Base-by-base conservation (phyloP, 2,888 invertebrate species). In the Trileptium ribeirensis region DNA sequence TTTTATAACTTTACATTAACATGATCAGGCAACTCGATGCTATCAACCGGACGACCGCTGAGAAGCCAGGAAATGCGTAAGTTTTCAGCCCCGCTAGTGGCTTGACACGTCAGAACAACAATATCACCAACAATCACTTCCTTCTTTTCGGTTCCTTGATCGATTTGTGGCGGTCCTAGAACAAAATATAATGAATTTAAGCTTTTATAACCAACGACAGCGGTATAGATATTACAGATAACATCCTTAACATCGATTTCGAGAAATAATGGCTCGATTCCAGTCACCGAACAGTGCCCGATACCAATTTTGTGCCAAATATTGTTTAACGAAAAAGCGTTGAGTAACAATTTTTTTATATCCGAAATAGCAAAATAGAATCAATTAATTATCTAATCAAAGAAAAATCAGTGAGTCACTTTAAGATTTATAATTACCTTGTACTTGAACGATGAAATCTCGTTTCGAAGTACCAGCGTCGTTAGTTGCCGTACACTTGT, bases 401-500 rank as follows among this genome's bases (percentile, higher is more conserved):
- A n/a, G n/a, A n/a, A n/a, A n/a, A n/a, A n/a, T n/a, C n/a, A n/a
- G n/a, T n/a, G n/a, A n/a, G n/a, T n/a, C n/a, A n/a, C n/a, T n/a
- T n/a, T n/a, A 70, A 70, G n/a, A 74, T 74, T 74, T n/a, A n/a
- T n/a, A n/a, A n/a, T 51, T 81, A 86, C 86, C 86, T 24, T 85
- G 86, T 33, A 86, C 79, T 75, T 83, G 83, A 19, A 87, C 83
- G n/a, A 86, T 79, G 80, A 86, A 87, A 36, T 85, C 86, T 1
- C 85, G 83, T 0, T 89, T 87, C 2, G 88, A 89, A 38, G 90
- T 90, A 3, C 92, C 92, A 85, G 91, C 91, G 67, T 89, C 87
- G 85, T 92, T 93, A 75, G 86, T 87, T 0, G 91, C 92, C 19
- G 89, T 84, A 85, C 92, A 92, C 0, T 89, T 90, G 85, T 92